phyloP scores from a whole-genome alignment of 2,888 invertebrate genomes.

The Tenthredo distinguenda region DNA sequence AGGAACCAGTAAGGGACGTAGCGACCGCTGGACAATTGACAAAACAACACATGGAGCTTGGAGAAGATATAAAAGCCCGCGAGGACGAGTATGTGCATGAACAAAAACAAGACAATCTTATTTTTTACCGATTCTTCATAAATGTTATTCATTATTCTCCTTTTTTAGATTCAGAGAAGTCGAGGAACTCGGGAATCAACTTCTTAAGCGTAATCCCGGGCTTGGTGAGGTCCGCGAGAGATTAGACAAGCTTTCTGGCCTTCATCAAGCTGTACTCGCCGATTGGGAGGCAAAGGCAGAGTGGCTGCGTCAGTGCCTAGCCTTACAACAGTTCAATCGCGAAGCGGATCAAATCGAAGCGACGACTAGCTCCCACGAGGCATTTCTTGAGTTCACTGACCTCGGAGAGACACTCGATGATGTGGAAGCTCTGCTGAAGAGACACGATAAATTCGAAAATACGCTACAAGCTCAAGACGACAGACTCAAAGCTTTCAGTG shows the following conservation, averaged over 20 bases:
- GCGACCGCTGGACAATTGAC: slow-evolving; percentile 94
- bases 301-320: slow-evolving; percentile 92
- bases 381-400: slow-evolving; percentile 93
- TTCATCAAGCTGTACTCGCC: slow-evolving; percentile 86
- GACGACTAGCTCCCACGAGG: slow-evolving; percentile 95
- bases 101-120: not conserved
- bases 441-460: slow-evolving; percentile 96
- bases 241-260: slow-evolving; percentile 86
- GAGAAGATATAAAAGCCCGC: slow-evolving; percentile 94
- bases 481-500: slow-evolving; percentile 89
- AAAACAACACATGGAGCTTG: slow-evolving; percentile 94
- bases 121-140: not conserved
- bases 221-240: slow-evolving; percentile 88
- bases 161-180: slow-evolving; percentile 87
- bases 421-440: slow-evolving; percentile 94
- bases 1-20: slow-evolving; percentile 91
- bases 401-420: slow-evolving; percentile 94
- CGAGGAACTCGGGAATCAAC: slow-evolving; percentile 87
- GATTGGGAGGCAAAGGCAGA: slow-evolving; percentile 92
- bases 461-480: slow-evolving; percentile 96
- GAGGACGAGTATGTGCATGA: slow-evolving; percentile 87
- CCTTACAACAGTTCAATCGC: slow-evolving; percentile 94
- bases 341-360: slow-evolving; percentile 99
- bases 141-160: not conserved
- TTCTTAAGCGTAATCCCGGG: slow-evolving; percentile 87